Conservation (phyloP, 2,113 vertebrate species). For the Laterallus jamaicensis region DNA sequence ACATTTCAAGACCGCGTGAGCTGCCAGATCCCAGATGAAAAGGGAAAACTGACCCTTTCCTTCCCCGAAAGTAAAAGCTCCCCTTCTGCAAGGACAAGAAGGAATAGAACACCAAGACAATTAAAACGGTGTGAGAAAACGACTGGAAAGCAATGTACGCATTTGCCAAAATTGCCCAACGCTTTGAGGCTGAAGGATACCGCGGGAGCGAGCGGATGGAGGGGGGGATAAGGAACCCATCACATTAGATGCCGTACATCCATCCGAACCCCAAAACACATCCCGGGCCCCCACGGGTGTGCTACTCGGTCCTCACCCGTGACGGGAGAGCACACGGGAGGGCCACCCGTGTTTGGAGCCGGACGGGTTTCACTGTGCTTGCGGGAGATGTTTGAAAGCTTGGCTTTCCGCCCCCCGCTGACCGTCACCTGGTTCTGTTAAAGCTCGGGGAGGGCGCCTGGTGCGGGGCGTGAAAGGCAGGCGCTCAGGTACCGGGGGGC, state of each 20-base stretch:
- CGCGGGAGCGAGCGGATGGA: rapidly evolving
- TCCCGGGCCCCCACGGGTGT: rapidly evolving
- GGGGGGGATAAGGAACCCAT: rapidly evolving
- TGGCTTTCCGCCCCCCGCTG: background rate
- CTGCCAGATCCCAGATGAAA: background rate
- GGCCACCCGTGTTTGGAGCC: background rate
- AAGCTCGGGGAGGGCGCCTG: rapidly evolving
- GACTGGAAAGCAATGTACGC: background rate
- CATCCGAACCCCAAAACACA: background rate
- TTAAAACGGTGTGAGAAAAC: background rate
- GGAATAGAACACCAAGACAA: background rate
- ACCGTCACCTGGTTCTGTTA: rapidly evolving
- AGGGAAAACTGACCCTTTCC: slow-evolving; percentile 23
- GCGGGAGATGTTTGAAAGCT: rapidly evolving
- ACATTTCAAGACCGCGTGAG: background rate
- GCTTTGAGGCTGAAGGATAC: background rate
- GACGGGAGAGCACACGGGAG: rapidly evolving
- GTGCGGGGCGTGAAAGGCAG: too few species aligned
- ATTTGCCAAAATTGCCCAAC: background rate
- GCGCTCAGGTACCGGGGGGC: background rate
- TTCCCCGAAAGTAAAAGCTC: background rate
- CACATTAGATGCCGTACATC: background rate
- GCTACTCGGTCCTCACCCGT: background rate
- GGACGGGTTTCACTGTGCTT: background rate
- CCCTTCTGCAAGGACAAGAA: background rate